Base-by-base conservation (phyloP, 1,140 invertebrate genomes). In the Condylostylus longicornis region DNA sequence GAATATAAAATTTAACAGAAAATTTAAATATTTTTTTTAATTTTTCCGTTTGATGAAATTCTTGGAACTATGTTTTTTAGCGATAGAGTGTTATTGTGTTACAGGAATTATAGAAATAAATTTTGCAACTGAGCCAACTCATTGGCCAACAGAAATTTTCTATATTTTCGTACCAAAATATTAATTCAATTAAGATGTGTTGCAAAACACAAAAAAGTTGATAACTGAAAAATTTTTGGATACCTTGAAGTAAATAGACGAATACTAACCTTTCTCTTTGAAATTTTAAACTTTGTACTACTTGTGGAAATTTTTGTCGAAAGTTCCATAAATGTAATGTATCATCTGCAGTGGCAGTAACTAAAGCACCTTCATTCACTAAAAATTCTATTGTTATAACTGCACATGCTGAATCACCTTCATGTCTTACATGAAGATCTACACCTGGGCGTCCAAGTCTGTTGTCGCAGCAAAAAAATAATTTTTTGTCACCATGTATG, bases 281-380 rank as follows among this genome's bases (percentile, higher is more conserved):
- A 66, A 98, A 97, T 66, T 95, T 94, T 50, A 97, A 75, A 46
- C 84, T 85, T 65, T 97, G 90, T 41, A 94, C 81, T 52, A 97
- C 76, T 63, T 93, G 89, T 27, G 91, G 90, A 44, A 72, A 73
- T 68, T 96, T 96, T 67, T 94, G 89, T 43, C 88, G 71, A 65
- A 93, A 90, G 70, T 87, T 96, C 95, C 95, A 98, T 43, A 98
- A 71, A 66, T 98, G 91, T 32, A 99, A 63, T 44, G 77, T 82
- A 64, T 98, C 90, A 65, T 98, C 93, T 3, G 85, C 78, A 30
- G 90, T 94, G 37, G 86, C 85, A 4, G 89, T 90, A 37, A 98
- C 77, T 29, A 98, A 68, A 17, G 83, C 85, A 44, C 94, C 95
- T 68, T 98, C 93, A 69, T 98, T 98, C 43, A 94, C 70, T 35